Conservation (phyloP, 2,888 invertebrate species). For the Melipona bicolor region DNA sequence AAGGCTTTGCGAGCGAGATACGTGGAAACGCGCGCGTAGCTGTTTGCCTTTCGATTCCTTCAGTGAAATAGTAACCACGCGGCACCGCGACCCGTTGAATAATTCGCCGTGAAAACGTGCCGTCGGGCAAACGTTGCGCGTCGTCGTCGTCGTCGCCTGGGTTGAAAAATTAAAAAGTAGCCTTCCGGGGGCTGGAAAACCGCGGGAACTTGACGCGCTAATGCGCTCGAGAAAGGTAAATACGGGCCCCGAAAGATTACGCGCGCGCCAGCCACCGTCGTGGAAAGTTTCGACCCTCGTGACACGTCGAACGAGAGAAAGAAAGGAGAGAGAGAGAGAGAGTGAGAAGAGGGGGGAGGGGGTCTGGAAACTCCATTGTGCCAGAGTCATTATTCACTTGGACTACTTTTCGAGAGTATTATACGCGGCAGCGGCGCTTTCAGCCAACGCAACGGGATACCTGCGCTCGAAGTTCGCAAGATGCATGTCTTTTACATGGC, state of each 20-base stretch:
- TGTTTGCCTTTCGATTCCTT: background rate
- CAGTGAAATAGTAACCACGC: conserved; percentile 14
- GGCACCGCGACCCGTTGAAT: conserved; percentile 12
- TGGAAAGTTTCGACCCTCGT: background rate
- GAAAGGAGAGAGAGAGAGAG: background rate
- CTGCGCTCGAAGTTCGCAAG: conserved; percentile 17
- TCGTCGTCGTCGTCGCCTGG: no score
- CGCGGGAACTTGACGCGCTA: conserved; percentile 10
- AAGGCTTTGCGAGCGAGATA: background rate
- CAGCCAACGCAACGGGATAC: conserved; percentile 26
- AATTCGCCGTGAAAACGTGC: conserved; percentile 14
- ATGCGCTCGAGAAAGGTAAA: conserved; percentile 51
- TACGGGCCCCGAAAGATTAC: conserved; percentile 40
- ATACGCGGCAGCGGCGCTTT: conserved; percentile 36
- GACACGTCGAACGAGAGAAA: conserved; percentile 18
- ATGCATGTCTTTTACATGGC: conserved; percentile 46
- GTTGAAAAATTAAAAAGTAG: conserved; percentile 27
- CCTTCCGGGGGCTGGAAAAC: background rate
- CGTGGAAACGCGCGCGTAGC: no score
- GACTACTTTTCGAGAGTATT: conserved; percentile 57
- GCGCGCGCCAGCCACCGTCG: no score
- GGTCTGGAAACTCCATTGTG: conserved; percentile 51
- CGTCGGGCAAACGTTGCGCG: background rate
- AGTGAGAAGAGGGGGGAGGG: background rate
- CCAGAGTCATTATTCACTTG: conserved; percentile 59